phyloP scores from a whole-genome alignment of 1,140 invertebrate genomes.

The Cryptotermes secundus region DNA sequence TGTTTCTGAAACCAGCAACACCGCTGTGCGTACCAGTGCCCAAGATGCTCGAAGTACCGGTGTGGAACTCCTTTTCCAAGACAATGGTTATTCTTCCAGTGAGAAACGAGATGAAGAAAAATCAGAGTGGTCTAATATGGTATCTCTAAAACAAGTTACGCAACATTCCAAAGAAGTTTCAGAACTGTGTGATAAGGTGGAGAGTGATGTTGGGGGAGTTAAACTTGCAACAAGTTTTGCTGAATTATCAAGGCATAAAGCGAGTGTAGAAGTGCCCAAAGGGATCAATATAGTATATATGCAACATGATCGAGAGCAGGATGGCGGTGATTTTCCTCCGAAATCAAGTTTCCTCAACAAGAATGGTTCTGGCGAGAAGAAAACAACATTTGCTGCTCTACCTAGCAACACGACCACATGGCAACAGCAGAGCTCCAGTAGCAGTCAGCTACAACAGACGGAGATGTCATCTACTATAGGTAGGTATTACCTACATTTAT shows the following conservation, averaged over 20 bases:
- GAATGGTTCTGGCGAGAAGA: conserved; percentile 58
- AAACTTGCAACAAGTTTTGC: conserved; percentile 63
- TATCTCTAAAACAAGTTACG: conserved; percentile 4
- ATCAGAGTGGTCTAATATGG: conserved; percentile 11
- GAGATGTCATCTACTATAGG: neutral
- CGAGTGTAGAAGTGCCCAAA: conserved; percentile 37
- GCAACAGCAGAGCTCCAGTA: conserved; percentile 65
- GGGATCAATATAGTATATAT: conserved; percentile 65
- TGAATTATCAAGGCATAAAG: conserved; percentile 57
- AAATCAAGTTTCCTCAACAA: conserved; percentile 46
- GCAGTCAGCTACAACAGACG: conserved; percentile 14
- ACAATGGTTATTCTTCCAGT: conserved; percentile 50
- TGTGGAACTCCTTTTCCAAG: conserved; percentile 61
- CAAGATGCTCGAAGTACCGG: conserved; percentile 69
- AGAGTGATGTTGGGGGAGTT: conserved; percentile 53
- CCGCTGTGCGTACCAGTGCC: conserved; percentile 66
- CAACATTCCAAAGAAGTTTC: conserved; percentile 49
- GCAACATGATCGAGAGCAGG: conserved; percentile 57
- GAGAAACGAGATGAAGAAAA: conserved; percentile 26
- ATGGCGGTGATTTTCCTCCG: conserved; percentile 33
- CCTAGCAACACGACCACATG: conserved; percentile 80
- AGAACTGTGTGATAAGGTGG: conserved; percentile 52
- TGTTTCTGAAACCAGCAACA: conserved; percentile 39
- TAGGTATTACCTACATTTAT: neutral
- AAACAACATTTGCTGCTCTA: conserved; percentile 66